Evolutionary conservation across 92 coral and sea anemone genomes (phyloP), one percentile per base, ranked within the genome.

Genomic region (Palythoa caribaeorum): DNA sequence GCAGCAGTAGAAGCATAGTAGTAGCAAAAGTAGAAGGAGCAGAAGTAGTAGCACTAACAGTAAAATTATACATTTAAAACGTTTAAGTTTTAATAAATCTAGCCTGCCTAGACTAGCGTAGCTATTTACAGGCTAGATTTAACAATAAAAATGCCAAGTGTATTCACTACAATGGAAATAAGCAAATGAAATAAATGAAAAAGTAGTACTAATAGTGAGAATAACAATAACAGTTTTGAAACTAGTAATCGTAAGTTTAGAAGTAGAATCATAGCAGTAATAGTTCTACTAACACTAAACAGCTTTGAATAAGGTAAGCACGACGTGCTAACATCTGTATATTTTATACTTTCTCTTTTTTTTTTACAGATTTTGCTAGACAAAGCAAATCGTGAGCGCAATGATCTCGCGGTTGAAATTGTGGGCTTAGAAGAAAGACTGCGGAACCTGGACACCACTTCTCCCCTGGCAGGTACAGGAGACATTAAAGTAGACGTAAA

Each of bases 401-500:
- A 91, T 63, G 92, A 95, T 39, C 89, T 91, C 3, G 98, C 92
- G 37, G 79, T 95, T 40, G 89, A 95, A 73, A 78, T 95, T 1
- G 94, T 93, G 60, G 96, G 88, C 52, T 38, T 84, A 52, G 88
- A 84, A 72, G 80, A 84, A 17, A 66, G 96, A 87, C 85, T 91
- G 91, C 5, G 92, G 92, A 80, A 83, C 74, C 36, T 93, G 94
- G 68, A 69, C 90, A 54, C 73, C 87, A 48, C 70, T 51, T 36
- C 78, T 84, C 76, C 85, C 89, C 9, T 95, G 87, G 87, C 88
- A 59, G 92, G 87, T 38, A 77, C 69, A 21, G 76, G 76, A 15
- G 62, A 68, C 35, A 15, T 81, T n/a, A 81, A 68, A 20, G 63
- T 68, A 16, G 86, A 66, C n/a, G 86, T 81, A 57, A 81, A 81